Evolutionary conservation across 2,888 invertebrate genomes (phyloP), one percentile per base, ranked within the genome.

Genomic region (Elgonia sp.): DNA sequence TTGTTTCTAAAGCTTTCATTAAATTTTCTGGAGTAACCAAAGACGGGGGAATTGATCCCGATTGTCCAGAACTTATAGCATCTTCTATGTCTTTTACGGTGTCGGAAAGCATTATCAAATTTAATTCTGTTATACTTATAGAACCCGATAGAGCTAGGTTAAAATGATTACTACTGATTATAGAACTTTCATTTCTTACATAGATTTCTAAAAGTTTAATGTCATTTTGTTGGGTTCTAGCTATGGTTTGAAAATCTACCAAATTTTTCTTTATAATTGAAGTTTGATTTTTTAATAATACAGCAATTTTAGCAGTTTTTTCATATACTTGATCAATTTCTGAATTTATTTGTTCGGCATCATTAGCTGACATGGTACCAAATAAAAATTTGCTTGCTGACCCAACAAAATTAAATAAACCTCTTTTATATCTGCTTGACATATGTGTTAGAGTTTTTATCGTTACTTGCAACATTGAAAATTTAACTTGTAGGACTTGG

Each of bases 321-420:
- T 67, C 46, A 75, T 82, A 82, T 12, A 83, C 83, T 3, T 21
- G 42, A 18, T 57, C 55, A n/a, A 83, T 83, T 40, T 65, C 69
- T 21, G 37, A 18, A 55, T 70, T 29, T 12, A 84, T 77, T 76
- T 53, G n/a, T 40, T 55, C 63, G 5, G 69, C 84, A 62, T 84
- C 84, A 8, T 69, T 63, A 1, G 84, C 69, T 16, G 60, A 60
- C 60, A 60, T 60, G 9, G 63, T 63, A 6, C 63, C 39, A 9
- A 63, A 63, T 2, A 63, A n/a, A 39, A 39, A 39, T n/a, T 63
- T 63, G 39, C 63, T 63, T 9, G 63, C 63, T 1, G 63, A 16
- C 7, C 63, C 37, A 16, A 39, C n/a, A 39, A 63, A 63, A 39
- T 63, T n/a, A 39, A 63, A 63, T n/a, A 63, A 8, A 5, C 63